Base-by-base conservation (phyloP, 2,797 vertebrate genomes). In the Bucorvus abyssinicus region DNA sequence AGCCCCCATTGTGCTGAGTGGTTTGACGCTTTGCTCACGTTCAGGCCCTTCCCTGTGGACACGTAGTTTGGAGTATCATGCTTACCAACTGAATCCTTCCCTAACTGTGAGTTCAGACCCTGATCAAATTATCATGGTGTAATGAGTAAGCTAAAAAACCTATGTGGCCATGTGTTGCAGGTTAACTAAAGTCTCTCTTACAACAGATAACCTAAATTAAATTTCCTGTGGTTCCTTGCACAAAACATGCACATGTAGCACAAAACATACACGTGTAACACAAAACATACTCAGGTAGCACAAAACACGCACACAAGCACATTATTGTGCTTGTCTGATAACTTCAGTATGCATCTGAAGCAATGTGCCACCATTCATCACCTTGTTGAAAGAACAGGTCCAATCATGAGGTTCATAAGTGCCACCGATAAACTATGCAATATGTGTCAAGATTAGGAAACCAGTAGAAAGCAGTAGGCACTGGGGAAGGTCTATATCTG, bases 111-210 rank as follows among this genome's bases (percentile, higher is more conserved):
- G 14, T 52, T 71, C 63, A 76, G 47, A 9, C 10, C 7, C 42
- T 50, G 26, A 50, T 70, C 63, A 80, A 56, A 60, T 70, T 47
- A n/a, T 32, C n/a, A 13, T 26, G 12, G 26, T 65, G 14, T 36
- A 71, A 60, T 14, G n/a, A 50, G 5, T 34, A 52, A 56, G 22
- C 15, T 82, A 73, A 84, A 91, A 81, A 6, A 68, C 73, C 22
- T 16, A 4, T 23, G 13, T 56, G 27, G 15, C 50, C 47, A 7
- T 0, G 0, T 64, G n/a, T 27, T 71, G 30, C n/a, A 40, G 19
- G 26, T 65, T 61, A 87, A 36, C 6, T 76, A 42, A 79, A 57
- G 12, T 47, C 42, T 75, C 38, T 73, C 26, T 50, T 26, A 83
- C 9, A 7, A 69, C 38, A 10, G 7, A 20, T 34, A 50, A 86